Evolutionary conservation across 2,888 invertebrate genomes (phyloP).

Genomic region (Papilio elwesi): DNA sequence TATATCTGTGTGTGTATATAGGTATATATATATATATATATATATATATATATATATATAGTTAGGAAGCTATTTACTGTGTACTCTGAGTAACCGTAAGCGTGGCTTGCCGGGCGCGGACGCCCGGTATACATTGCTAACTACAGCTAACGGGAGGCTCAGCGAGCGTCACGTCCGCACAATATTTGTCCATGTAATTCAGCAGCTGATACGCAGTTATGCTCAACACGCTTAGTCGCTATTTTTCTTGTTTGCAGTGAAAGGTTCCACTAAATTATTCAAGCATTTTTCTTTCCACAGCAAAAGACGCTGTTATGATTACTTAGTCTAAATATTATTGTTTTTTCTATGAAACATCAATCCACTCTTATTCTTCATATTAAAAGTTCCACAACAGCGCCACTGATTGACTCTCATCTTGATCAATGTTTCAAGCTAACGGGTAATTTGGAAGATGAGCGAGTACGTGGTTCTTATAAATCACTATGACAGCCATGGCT

Average conservation of each 20-base stretch:
- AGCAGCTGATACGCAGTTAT: conserved; percentile 34
- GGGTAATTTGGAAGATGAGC: not conserved
- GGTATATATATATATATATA: no score
- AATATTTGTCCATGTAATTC: conserved; percentile 41
- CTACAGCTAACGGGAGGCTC: not conserved
- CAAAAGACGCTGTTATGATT: not conserved
- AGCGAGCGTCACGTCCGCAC: conserved; percentile 36
- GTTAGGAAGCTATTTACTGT: not conserved
- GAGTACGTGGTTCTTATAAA: not conserved
- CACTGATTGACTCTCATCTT: no score
- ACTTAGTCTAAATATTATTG: no score
- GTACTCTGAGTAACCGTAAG: not conserved
- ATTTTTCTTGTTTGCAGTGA: conserved; percentile 22
- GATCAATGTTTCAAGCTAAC: no score
- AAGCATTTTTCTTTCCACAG: not conserved
- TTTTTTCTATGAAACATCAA: no score
- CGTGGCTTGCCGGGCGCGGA: not conserved
- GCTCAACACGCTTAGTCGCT: conserved; percentile 28
- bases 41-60: not conserved
- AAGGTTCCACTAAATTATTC: not conserved
- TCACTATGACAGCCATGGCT: not conserved
- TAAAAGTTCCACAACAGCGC: no score
- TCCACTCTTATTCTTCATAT: no score
- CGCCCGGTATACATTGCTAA: not conserved
- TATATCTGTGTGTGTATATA: no score